Conservation (phyloP, 2,797 vertebrate genomes). For the Columba guinea region DNA sequence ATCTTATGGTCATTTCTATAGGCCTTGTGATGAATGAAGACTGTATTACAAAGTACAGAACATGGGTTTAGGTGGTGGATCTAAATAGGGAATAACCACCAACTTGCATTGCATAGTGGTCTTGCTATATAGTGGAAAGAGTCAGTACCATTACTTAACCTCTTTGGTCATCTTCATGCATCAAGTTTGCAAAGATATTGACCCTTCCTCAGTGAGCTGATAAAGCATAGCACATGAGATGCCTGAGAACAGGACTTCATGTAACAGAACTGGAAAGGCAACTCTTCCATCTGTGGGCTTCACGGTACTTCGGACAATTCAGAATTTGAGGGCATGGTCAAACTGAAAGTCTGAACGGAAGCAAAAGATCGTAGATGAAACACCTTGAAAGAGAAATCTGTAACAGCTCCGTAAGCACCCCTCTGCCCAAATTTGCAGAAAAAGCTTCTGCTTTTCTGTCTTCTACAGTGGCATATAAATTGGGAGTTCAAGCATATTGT, state of each 20-base stretch:
- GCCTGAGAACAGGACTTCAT: neutral
- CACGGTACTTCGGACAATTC: accelerated
- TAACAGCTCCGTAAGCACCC: neutral
- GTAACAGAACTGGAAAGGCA: neutral
- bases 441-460: neutral
- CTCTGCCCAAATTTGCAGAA: neutral
- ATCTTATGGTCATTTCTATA: neutral
- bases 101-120: neutral
- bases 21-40: neutral
- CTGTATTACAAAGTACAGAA: neutral
- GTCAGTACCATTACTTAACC: neutral
- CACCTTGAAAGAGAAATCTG: neutral
- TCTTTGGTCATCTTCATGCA: neutral
- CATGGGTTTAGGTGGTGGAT: neutral
- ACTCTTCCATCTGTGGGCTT: neutral
- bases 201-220: neutral
- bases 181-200: neutral
- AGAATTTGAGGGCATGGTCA: neutral
- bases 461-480: neutral
- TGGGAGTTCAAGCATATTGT: neutral
- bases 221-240: neutral
- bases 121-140: neutral
- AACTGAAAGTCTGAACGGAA: neutral
- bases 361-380: neutral
- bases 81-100: neutral